Percentiles rank a stretch among this genome's conserved stretches.
Evolutionary conservation across 2,888 invertebrate genomes (phyloP).

Genomic region (Sabellastarte sp.): DNA sequence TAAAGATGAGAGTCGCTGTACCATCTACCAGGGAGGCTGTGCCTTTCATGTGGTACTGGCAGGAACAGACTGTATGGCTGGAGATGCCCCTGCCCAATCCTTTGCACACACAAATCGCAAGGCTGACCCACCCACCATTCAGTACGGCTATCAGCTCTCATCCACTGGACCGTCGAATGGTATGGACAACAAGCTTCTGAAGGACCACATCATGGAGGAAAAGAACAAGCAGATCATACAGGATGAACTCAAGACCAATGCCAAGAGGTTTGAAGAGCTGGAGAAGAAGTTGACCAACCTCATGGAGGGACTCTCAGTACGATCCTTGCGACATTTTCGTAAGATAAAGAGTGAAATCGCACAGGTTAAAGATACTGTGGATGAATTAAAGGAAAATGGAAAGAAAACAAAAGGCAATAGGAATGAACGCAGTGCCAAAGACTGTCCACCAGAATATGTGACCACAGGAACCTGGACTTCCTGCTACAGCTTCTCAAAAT

Average conservation of each 20-base stretch:
- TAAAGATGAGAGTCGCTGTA: slow-evolving; percentile 5
- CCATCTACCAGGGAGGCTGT: slow-evolving; percentile 11
- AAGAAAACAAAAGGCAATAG: no score
- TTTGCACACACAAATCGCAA: background rate
- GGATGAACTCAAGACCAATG: background rate
- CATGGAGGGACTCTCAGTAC: slow-evolving; percentile 32
- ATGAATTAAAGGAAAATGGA: background rate
- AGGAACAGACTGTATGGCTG: slow-evolving; percentile 11
- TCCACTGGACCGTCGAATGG: no score
- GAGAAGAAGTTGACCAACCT: slow-evolving; percentile 22
- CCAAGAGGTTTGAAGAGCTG: slow-evolving; percentile 16
- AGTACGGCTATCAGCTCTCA: background rate
- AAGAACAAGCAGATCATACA: background rate
- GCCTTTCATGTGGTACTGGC: slow-evolving; percentile 11
- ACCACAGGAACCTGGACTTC: slow-evolving; percentile 38
- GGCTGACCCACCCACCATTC: background rate
- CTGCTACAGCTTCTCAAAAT: slow-evolving; percentile 45
- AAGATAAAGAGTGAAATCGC: slow-evolving; percentile 26
- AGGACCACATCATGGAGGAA: background rate
- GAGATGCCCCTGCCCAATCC: background rate
- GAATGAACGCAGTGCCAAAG: background rate
- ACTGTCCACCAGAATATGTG: slow-evolving; percentile 42
- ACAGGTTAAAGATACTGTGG: background rate
- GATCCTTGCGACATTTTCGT: slow-evolving; percentile 38
- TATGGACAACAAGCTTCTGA: background rate